A percentile compares a stretch with the other conserved stretches of the same genome.
Evolutionary conservation across 2,888 invertebrate species (phyloP).

Genomic region (Nezara viridula): DNA sequence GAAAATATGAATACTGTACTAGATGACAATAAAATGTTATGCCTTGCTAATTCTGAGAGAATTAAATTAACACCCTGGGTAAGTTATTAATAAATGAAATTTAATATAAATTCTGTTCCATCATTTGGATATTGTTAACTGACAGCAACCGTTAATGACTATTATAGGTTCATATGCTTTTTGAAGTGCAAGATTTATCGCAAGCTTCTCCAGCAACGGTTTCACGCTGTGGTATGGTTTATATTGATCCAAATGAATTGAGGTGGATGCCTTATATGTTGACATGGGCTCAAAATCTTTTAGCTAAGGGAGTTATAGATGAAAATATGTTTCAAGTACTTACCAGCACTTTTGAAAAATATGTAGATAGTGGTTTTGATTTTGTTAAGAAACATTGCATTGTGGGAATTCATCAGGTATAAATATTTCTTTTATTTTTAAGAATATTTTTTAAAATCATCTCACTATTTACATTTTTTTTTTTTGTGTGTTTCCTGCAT

Average conservation of each 20-base stretch:
- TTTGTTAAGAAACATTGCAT: slow-evolving; percentile 79
- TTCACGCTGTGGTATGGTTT: slow-evolving; percentile 83
- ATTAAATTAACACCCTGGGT: slow-evolving; percentile 89
- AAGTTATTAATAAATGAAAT: neutral
- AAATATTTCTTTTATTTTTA: neutral
- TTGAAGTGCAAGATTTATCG: slow-evolving; percentile 86
- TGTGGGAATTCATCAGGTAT: slow-evolving; percentile 83
- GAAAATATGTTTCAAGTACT: slow-evolving; percentile 72
- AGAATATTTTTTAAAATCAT: neutral
- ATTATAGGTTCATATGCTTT: slow-evolving; percentile 81
- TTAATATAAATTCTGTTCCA: too few relatives aligned
- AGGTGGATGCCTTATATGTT: slow-evolving; percentile 85
- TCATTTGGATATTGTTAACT: neutral
- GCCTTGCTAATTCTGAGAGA: slow-evolving; percentile 90
- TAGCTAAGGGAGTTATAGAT: slow-evolving; percentile 67
- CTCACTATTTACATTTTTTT: neutral
- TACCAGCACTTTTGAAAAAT: slow-evolving; percentile 76
- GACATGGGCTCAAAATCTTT: slow-evolving; percentile 78
- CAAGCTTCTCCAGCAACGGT: slow-evolving; percentile 95
- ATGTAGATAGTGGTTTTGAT: slow-evolving; percentile 77
- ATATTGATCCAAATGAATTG: slow-evolving; percentile 86
- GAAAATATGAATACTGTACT: slow-evolving; percentile 94
- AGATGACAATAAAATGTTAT: slow-evolving; percentile 94
- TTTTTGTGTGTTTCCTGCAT: neutral
- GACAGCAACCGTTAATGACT: neutral